Percentiles rank a stretch among this genome's conserved stretches.
Evolutionary conservation across 2,797 vertebrate species (phyloP).

Genomic region (Pangasius mekongensis): DNA sequence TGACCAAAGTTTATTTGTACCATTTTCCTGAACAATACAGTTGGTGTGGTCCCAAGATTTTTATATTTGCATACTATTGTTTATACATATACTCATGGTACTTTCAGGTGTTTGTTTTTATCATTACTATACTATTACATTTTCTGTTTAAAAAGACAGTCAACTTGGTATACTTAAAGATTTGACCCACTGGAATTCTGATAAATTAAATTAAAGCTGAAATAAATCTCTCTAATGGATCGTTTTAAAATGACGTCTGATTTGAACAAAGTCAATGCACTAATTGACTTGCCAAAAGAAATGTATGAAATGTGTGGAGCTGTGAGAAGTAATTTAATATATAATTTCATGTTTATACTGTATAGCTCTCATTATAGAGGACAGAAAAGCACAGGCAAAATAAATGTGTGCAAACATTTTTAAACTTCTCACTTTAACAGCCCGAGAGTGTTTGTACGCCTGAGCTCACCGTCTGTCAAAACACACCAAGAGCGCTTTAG

Average conservation of each 20-base stretch:
- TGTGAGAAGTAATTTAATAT: not conserved
- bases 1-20: not conserved
- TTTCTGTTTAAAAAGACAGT: not conserved
- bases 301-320: not conserved
- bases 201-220: not conserved
- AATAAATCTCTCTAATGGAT: not conserved
- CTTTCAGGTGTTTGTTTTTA: not conserved
- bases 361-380: not conserved
- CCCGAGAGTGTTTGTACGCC: not conserved
- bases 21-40: slow-evolving; percentile 13
- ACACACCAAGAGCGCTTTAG: slow-evolving; percentile 26
- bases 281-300: not conserved
- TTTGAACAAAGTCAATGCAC: not conserved
- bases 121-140: not conserved
- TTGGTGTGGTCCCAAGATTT: not conserved
- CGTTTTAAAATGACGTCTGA: not conserved
- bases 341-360: not conserved
- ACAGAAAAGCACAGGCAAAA: not conserved
- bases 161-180: not conserved
- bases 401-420: slow-evolving; percentile 7
- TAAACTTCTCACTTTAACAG: not conserved
- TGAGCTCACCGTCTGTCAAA: slow-evolving; percentile 26
- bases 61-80: not conserved
- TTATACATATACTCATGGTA: not conserved
- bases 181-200: not conserved